phyloP scores from a whole-genome alignment of 2,113 vertebrate species.

The Plectropomus leopardus region DNA sequence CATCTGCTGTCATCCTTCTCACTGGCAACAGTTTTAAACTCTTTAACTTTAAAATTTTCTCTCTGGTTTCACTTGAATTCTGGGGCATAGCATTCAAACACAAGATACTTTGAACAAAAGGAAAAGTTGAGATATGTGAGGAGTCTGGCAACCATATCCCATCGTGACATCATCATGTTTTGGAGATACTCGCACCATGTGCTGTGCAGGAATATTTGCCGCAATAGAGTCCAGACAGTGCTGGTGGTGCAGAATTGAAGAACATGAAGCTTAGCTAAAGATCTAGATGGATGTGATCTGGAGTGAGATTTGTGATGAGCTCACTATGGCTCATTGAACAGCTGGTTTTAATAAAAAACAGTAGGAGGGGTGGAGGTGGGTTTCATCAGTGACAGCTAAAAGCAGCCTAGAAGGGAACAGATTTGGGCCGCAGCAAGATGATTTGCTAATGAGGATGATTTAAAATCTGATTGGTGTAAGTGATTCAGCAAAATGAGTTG shows the following conservation, averaged over 20 bases:
- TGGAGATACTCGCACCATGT: neutral
- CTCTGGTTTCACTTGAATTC: neutral
- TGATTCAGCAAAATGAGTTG: neutral
- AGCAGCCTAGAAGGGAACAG: neutral
- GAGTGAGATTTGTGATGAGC: constrained; percentile 24
- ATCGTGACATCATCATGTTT: constrained; percentile 6
- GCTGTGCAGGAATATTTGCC: constrained; percentile 11
- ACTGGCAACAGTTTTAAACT: constrained; percentile 7
- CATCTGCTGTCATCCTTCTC: constrained; percentile 19
- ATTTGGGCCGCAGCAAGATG: neutral
- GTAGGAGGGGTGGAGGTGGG: neutral
- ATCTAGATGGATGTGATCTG: constrained; percentile 48
- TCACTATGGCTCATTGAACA: constrained; percentile 31
- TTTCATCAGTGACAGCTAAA: constrained; percentile 13
- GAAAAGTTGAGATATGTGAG: neutral
- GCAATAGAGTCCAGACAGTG: neutral
- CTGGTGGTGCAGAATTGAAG: neutral
- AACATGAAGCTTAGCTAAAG: constrained; percentile 14
- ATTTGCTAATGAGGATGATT: neutral
- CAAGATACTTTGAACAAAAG: neutral
- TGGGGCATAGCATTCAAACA: neutral
- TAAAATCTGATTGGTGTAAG: neutral
- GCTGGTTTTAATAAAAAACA: constrained; percentile 37
- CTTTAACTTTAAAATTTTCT: neutral
- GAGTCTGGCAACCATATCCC: neutral